A percentile compares a stretch with the other conserved stretches of the same genome.
Evolutionary conservation across 2,888 invertebrate genomes (phyloP).

Genomic region (Crepidodera aurea): DNA sequence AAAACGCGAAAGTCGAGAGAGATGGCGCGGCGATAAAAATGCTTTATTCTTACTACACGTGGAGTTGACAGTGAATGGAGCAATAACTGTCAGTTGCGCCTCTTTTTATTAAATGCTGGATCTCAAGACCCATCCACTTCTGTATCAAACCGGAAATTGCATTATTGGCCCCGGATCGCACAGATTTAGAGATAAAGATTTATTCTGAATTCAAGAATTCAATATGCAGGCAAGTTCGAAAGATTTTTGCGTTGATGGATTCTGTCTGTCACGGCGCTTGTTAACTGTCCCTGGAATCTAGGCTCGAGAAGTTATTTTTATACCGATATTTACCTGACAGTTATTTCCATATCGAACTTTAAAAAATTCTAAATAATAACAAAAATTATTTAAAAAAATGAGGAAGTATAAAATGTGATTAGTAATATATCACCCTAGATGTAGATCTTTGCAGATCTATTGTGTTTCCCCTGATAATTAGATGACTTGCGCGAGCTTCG

Average conservation of each 20-base stretch:
- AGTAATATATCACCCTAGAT: too few relatives aligned
- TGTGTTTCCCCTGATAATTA: too few relatives aligned
- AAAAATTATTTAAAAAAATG: too few relatives aligned
- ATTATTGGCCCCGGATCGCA: slow-evolving; percentile 14
- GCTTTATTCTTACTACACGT: slow-evolving; percentile 33
- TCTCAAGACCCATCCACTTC: slow-evolving; percentile 26
- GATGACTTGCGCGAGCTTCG: too few relatives aligned
- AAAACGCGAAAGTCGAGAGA: slow-evolving; percentile 5
- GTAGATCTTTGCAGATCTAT: too few relatives aligned
- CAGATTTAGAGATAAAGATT: neutral
- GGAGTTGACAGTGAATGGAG: slow-evolving; percentile 35
- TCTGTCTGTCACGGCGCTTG: too few relatives aligned
- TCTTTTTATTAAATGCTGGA: slow-evolving; percentile 42
- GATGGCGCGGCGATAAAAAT: slow-evolving; percentile 21
- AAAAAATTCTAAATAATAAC: too few relatives aligned
- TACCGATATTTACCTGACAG: too few relatives aligned
- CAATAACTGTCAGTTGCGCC: slow-evolving; percentile 43
- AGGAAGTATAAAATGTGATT: too few relatives aligned
- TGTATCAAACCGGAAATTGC: slow-evolving; percentile 24
- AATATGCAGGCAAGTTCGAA: neutral
- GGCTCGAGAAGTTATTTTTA: too few relatives aligned
- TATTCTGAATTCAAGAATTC: neutral
- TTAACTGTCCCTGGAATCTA: too few relatives aligned
- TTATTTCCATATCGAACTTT: too few relatives aligned
- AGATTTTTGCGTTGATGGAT: neutral